A percentile compares a stretch with the other conserved stretches of the same genome.
Evolutionary conservation across 2,113 vertebrate genomes (phyloP).

Genomic region (Gadus macrocephalus): DNA sequence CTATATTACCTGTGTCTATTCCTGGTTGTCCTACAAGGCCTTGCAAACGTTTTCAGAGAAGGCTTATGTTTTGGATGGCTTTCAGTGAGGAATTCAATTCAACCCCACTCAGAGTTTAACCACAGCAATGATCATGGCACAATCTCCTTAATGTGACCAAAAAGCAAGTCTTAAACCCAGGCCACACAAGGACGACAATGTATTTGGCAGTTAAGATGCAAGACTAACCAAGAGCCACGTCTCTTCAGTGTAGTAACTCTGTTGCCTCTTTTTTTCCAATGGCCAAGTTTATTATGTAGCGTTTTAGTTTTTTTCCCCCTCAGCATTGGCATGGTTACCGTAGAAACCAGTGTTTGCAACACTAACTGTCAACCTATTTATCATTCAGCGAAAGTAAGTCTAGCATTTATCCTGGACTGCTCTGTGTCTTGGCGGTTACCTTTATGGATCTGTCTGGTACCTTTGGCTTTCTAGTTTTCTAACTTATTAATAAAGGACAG

Average conservation of each 20-base stretch:
- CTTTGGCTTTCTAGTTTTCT: background rate
- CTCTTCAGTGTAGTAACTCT: background rate
- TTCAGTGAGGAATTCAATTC: slow-evolving; percentile 28
- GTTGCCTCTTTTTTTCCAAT: background rate
- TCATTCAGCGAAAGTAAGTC: background rate
- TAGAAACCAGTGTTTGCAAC: slow-evolving; percentile 6
- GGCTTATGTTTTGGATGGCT: slow-evolving; percentile 49
- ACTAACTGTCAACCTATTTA: background rate
- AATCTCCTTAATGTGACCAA: slow-evolving; percentile 25
- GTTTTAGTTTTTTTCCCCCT: too few species aligned
- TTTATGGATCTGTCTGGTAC: background rate
- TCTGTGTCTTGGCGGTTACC: background rate
- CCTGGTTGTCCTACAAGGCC: too few species aligned
- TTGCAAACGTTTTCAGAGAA: slow-evolving; percentile 23
- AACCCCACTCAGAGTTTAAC: slow-evolving; percentile 33
- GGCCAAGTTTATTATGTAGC: background rate
- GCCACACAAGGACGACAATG: background rate
- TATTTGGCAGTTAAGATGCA: background rate
- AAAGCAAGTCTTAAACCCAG: slow-evolving; percentile 5
- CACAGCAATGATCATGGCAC: slow-evolving; percentile 20
- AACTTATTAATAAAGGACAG: slow-evolving; percentile 6
- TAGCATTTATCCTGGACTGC: background rate
- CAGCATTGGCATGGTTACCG: background rate
- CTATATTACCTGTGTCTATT: too few species aligned
- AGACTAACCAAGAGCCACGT: background rate